phyloP scores from a whole-genome alignment of 2,113 vertebrate species.

The Rhinolophus ferrumequinum region DNA sequence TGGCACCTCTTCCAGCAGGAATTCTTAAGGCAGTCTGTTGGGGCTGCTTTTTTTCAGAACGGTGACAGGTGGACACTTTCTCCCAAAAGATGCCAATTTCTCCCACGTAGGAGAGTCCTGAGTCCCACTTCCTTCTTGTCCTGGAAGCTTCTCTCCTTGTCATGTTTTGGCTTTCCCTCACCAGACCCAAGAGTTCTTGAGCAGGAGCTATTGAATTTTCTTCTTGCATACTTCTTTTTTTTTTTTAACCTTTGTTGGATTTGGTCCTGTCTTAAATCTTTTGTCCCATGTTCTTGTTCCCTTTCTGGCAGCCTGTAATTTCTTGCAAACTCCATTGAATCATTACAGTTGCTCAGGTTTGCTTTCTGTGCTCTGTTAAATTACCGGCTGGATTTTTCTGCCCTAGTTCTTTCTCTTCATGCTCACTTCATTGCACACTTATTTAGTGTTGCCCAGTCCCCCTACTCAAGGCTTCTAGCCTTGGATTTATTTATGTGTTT shows the following conservation, averaged over 20 bases:
- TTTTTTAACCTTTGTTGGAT: neutral
- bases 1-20: neutral
- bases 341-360: neutral
- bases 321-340: neutral
- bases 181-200: neutral
- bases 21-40: neutral
- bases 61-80: neutral
- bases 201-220: neutral
- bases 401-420: neutral
- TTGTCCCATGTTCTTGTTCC: neutral
- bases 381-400: neutral
- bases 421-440: neutral
- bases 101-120: neutral
- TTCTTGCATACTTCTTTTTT: neutral
- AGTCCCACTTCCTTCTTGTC: neutral
- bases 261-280: neutral
- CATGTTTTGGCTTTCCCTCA: neutral
- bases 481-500: neutral
- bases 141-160: neutral
- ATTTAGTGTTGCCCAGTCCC: neutral
- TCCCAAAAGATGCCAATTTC: neutral
- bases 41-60: neutral
- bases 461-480: neutral
- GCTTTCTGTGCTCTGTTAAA: neutral
- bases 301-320: neutral